A percentile compares a stretch with the other conserved stretches of the same genome.
phyloP scores from a whole-genome alignment of 2,113 vertebrate species.

The Anhinga rufa region DNA sequence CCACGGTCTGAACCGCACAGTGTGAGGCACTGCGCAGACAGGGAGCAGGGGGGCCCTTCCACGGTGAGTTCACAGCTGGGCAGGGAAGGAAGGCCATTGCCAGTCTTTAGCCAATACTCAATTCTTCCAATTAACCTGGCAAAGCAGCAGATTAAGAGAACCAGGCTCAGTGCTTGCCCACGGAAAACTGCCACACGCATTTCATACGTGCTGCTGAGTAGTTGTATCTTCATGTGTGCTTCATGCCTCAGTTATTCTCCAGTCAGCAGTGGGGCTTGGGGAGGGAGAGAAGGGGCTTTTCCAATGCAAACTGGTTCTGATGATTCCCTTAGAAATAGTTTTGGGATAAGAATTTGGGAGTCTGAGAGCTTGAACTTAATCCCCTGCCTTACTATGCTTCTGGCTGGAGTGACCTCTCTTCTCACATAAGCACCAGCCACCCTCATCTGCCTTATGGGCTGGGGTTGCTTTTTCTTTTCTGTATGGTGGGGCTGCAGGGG shows the following conservation, averaged over 20 bases:
- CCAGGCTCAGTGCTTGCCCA: not conserved
- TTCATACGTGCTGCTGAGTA: not conserved
- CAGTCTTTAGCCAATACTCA: not conserved
- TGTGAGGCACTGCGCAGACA: not conserved
- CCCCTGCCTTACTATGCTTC: not conserved
- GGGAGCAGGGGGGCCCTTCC: not conserved
- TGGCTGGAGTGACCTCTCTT: not conserved
- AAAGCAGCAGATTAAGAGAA: not conserved
- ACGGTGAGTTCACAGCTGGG: not conserved
- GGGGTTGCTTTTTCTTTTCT: not conserved
- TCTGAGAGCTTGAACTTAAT: not conserved
- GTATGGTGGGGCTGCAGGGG: not conserved
- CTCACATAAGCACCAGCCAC: not conserved
- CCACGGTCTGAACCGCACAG: accelerated
- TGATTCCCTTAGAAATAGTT: not conserved
- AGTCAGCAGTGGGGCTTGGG: not conserved
- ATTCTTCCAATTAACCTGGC: not conserved
- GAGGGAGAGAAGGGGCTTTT: not conserved
- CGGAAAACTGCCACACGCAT: not conserved
- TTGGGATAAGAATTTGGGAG: not conserved
- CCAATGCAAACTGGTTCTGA: not conserved
- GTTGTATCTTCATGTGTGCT: not conserved
- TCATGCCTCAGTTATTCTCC: not conserved
- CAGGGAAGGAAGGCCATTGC: not conserved
- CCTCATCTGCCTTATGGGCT: not conserved